phyloP scores from a whole-genome alignment of 2,797 vertebrate genomes.

The Sus cebifrons region DNA sequence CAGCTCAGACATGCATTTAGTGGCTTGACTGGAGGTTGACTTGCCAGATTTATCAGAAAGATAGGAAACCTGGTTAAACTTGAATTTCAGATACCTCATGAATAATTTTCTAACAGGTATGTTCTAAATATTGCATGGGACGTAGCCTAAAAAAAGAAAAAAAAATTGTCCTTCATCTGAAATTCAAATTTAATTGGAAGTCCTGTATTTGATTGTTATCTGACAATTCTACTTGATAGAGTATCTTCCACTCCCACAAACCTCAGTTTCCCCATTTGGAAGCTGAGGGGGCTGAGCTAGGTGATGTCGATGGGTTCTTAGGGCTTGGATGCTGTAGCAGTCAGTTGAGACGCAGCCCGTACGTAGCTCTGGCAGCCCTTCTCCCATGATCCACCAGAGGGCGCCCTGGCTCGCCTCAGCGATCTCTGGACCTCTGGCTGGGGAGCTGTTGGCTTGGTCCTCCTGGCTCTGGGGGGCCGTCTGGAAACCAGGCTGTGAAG shows the following conservation, averaged over 20 bases:
- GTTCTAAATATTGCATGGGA: background rate
- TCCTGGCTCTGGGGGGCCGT: slow-evolving; percentile 20
- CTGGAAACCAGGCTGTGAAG: slow-evolving; percentile 70
- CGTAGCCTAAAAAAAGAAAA: background rate
- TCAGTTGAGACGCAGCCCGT: fast-evolving
- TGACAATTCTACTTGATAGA: background rate
- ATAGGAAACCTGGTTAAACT: background rate
- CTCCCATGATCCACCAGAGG: slow-evolving; percentile 60
- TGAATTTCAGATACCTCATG: background rate
- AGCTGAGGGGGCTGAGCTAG: background rate
- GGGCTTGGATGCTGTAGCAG: fast-evolving
- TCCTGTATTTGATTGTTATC: background rate
- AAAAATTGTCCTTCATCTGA: background rate
- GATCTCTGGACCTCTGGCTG: fast-evolving
- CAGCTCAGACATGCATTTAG: background rate
- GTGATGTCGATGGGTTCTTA: background rate
- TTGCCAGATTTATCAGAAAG: background rate
- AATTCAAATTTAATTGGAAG: background rate
- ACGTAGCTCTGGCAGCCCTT: background rate
- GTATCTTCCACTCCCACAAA: background rate
- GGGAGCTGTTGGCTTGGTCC: background rate
- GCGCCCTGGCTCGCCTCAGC: background rate
- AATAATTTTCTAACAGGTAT: background rate
- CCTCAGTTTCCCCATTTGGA: background rate
- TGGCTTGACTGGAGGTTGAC: background rate